Base-by-base conservation (phyloP, 2,888 invertebrate genomes). In the Andrena bucephala region DNA sequence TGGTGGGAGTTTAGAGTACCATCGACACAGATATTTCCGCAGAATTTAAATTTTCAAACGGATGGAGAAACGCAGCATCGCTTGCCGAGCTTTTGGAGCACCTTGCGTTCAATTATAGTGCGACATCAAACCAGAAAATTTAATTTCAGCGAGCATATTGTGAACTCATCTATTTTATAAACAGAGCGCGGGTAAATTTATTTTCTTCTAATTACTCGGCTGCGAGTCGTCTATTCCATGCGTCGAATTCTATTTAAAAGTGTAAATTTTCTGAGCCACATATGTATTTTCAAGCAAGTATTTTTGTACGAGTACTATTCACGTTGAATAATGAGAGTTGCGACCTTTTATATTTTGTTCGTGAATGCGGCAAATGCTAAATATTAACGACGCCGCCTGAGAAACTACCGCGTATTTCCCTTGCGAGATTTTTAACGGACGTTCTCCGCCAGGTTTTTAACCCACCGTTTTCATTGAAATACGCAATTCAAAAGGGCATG, bases 391-490 rank as follows among this genome's bases (percentile, higher is more conserved):
- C 66, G 29, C 59, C 20, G 36, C 48, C 66, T 27, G 60, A 77
- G 68, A 71, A 29, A 70, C 52, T 48, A 33, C 36, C 48, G 48
- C 20, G n/a, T 0, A 2, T 33, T 31, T 57, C 31, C 60, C 20
- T 36, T 6, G 54, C 24, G 60, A 77, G 42, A 63, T 33, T 50
- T 70, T 31, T 36, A 59, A 69, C 27, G 20, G 16, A 20, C n/a
- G 57, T 62, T 69, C 24, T 5, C 20, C 13, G 0, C 4, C 50
- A 1, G 27, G 54, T 50, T 76, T 54, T 16, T 29, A 63, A 36
- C 48, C 42, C 13, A 7, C 60, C 65, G 6, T 59, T 65, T 65
- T 59, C 63, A 70, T 81, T 72, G 72, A 72, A 79, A 79, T 71
- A 54, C 33, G 60, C 52, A 50, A 67, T 70, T 78, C 72, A 67